These are phyloP conservation scores for Cylas formicarius DNA, from an alignment of 1,140 invertebrate genomes.

Conservation along the genomic window DNA sequence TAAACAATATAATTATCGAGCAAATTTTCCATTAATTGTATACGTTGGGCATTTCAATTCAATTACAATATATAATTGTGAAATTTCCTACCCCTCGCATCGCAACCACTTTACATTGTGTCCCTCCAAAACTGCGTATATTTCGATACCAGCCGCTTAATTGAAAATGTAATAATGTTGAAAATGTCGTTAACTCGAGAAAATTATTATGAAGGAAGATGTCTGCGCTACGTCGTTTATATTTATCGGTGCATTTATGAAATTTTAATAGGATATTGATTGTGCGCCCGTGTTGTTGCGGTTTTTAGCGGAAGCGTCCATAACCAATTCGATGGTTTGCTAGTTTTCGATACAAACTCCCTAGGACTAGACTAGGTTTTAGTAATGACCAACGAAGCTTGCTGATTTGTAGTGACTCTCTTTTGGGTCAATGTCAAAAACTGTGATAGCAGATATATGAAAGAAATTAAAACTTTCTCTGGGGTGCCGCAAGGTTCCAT, in stretches of 20 bases:
- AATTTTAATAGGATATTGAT: constrained; percentile 13
- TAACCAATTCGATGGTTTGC: no score
- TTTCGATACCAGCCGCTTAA: constrained; percentile 8
- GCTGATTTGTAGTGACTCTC: no score
- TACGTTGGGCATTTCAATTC: neutral
- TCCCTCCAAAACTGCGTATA: no score
- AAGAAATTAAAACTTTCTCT: no score
- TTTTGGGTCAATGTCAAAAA: no score
- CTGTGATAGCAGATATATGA: no score
- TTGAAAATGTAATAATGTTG: constrained; percentile 12
- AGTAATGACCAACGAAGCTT: no score
- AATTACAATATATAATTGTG: constrained; percentile 4
- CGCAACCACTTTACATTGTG: no score
- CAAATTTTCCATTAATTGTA: constrained; percentile 6
- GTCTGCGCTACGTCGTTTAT: constrained; percentile 5
- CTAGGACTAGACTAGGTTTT: neutral
- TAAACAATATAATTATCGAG: constrained; percentile 9
- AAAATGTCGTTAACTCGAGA: constrained; percentile 13
- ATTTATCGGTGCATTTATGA: constrained; percentile 13
- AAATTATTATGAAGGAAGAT: constrained; percentile 11
- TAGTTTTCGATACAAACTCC: no score
- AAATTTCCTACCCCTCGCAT: neutral
- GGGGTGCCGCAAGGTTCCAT: no score
- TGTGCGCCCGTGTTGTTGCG: neutral
- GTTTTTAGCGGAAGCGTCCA: no score